Base-by-base conservation (phyloP, 2,888 invertebrate species). In the Dascillus cervinus region DNA sequence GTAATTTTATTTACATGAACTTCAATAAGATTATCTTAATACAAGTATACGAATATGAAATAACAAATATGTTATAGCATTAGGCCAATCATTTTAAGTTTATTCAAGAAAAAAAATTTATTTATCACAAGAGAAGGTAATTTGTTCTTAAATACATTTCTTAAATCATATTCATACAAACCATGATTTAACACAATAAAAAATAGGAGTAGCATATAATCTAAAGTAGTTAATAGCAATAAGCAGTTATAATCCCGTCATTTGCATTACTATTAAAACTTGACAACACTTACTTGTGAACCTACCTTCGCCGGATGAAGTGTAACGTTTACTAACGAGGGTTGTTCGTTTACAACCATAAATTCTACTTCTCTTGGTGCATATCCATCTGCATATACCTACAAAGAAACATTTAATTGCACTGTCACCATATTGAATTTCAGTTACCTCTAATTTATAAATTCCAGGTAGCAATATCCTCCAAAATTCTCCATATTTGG, bases 401-500 rank as follows among this genome's bases (percentile, higher is more conserved):
- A 55, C 33, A 12, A 9, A 9, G 20, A 22, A 10, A 26, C 19
- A 19, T 9, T 23, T 38, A 6, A 6, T 4, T 6, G 8, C 8
- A 17, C 8, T 17, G 17, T 17, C 8, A 17, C 17, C 5, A 17
- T 17, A 6, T 8, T 17, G 3, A 33, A 11, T 10, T 10, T 32
- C 11, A n/a, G 34, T 56, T 62, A 90, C 91, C 72, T 88, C 82
- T 8, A 92, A 66, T 50, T 79, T 80, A 64, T 94, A 94, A 29
- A 75, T 71, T 44, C 92, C 92, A 1, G 94, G 92, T 38, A 92
- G 65, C 11, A 95, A 66, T 38, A 95, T 79, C 53, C 91, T 77
- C 92, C 91, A 95, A 68, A 86, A 95, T 64, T 95, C 94, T n/a
- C 94, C 94, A 59, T 85, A 81, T 58, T 84, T 82, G 4, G 89